A percentile compares a stretch with the other conserved stretches of the same genome.
These are phyloP conservation scores for Erpornis zantholeuca DNA, from an alignment of 2,113 vertebrate genomes.

Conservation along the genomic window DNA sequence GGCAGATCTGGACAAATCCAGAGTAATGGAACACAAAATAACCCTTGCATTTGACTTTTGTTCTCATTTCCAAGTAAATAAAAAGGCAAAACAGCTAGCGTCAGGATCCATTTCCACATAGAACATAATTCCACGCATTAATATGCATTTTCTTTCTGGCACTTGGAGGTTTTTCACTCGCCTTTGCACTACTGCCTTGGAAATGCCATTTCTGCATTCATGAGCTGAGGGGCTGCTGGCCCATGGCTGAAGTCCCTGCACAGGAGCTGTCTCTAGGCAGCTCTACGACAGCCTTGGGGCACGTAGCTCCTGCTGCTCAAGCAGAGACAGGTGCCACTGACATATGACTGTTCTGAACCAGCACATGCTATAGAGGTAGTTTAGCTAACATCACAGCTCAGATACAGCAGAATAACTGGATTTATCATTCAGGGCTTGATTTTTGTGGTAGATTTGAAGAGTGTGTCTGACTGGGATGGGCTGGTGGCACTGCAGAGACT, in stretches of 20 bases:
- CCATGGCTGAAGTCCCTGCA: background rate
- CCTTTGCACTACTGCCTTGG: background rate
- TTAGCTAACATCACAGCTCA: background rate
- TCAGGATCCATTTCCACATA: background rate
- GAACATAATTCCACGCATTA: background rate
- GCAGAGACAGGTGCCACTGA: background rate
- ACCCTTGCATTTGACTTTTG: background rate
- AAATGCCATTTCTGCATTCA: background rate
- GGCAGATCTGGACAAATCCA: background rate
- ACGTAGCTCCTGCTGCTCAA: background rate
- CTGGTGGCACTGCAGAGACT: background rate
- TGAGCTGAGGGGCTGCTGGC: background rate
- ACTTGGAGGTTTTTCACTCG: background rate
- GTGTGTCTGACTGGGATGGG: accelerated
- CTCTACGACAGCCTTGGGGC: accelerated
- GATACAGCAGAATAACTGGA: background rate
- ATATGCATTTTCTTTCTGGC: background rate
- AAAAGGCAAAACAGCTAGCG: background rate
- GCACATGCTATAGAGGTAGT: background rate
- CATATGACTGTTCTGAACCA: background rate
- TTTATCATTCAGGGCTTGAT: background rate
- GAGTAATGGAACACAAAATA: background rate
- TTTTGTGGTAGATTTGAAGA: background rate
- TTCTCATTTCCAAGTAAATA: background rate
- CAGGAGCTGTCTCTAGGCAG: background rate